A percentile compares a stretch with the other conserved stretches of the same genome.
Evolutionary conservation across 2,113 vertebrate species (phyloP).

Genomic region (Meriones unguiculatus): DNA sequence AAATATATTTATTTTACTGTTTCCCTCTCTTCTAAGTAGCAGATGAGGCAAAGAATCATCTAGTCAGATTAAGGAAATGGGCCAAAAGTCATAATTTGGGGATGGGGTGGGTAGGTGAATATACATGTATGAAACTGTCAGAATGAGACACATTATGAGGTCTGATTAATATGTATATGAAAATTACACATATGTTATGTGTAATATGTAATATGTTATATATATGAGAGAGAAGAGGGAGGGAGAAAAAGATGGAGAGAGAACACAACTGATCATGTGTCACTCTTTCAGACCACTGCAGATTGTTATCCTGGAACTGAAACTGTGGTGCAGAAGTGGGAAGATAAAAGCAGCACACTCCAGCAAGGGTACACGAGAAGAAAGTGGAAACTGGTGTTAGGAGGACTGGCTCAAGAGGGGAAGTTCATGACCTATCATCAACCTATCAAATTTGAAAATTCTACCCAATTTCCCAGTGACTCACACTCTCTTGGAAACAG

Average conservation of each 20-base stretch:
- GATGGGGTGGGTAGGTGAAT: not conserved
- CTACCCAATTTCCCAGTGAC: slow-evolving; percentile 7
- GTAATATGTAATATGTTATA: not conserved
- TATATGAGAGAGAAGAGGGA: not conserved
- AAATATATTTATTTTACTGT: slow-evolving; percentile 24
- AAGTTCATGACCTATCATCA: not conserved
- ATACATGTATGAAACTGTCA: not conserved
- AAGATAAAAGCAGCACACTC: not conserved
- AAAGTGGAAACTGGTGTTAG: not conserved
- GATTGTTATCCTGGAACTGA: not conserved
- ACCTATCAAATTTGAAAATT: not conserved
- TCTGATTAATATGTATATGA: not conserved
- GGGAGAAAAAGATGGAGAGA: not conserved
- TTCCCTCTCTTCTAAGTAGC: not conserved
- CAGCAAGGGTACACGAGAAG: not conserved
- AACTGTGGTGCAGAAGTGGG: not conserved
- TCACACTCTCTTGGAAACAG: not conserved
- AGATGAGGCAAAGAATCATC: not conserved
- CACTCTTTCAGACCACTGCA: not conserved
- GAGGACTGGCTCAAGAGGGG: not conserved
- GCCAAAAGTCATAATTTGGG: not conserved
- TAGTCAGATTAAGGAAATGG: not conserved
- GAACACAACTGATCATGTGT: not conserved
- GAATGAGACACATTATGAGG: not conserved
- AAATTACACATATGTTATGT: too few species aligned